Base-by-base conservation (phyloP, 2,113 vertebrate genomes). In the Pollachius pollachius region DNA sequence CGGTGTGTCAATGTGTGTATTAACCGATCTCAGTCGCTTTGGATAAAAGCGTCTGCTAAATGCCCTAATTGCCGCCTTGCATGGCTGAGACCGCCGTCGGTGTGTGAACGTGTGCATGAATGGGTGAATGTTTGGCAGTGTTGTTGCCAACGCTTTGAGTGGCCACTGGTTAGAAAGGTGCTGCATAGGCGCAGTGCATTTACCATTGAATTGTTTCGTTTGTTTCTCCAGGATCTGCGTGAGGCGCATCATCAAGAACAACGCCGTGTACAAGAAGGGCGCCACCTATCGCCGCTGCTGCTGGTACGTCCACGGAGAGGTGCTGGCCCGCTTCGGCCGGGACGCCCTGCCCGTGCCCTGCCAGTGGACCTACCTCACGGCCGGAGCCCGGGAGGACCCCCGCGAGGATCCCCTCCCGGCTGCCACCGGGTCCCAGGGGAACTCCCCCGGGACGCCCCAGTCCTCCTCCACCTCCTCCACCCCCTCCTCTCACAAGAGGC, bases 191-290 rank as follows among this genome's bases (percentile, higher is more conserved):
- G 23, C 1, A 23, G 23, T 23, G 2, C 23, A 23, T 23, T 23
- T 1, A 23, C 23, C 23, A 1, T 23, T 23, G 23, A 23, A 23
- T 1, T 23, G 23, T 23, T 23, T 12, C 1, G 12, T 37, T 69
- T 30, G 27, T 8, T 4, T 69, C 77, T 8, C 87, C 78, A 99
- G 97, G 83, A 92, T 95, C 74, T 77, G 90, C 37, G 84, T 99
- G 52, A 97, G 92, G 81, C 91, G 96, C 0, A 87, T 99, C 1
- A 98, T 99, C 9, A 95, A 93, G 0, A 93, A 93, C 88, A 96
- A 92, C 74, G 96, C 96, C 0, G 93, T 96, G 30, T 99, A 99
- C 0, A 95, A 97, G 87, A 99, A 99, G 81, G 89, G 96, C 23
- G 91, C 95, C 0, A 87, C 92, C 5, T 92, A 91, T 76, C 79